Conservation (phyloP, 2,797 vertebrate genomes). For the Hemibagrus guttatus region DNA sequence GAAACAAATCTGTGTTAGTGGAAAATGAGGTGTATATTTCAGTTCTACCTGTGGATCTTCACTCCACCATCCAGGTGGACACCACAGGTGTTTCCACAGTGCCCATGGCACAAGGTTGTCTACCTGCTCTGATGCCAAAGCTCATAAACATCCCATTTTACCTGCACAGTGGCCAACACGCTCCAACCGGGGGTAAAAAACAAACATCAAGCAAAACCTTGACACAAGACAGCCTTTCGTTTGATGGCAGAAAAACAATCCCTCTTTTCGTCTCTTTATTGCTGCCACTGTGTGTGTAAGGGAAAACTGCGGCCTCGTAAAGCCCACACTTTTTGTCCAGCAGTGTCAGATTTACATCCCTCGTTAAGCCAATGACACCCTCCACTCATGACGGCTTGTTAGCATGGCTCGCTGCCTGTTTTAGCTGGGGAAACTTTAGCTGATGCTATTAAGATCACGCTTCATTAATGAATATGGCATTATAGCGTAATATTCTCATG, state of each 20-base stretch:
- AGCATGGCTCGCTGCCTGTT: slow-evolving; percentile 43
- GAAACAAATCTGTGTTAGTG: background rate
- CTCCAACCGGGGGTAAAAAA: slow-evolving; percentile 20
- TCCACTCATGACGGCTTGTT: slow-evolving; percentile 47
- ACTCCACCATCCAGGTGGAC: slow-evolving; percentile 41
- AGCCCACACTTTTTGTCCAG: slow-evolving; percentile 39
- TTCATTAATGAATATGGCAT: slow-evolving; percentile 50
- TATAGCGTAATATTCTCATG: slow-evolving; percentile 14
- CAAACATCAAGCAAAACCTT: slow-evolving; percentile 7
- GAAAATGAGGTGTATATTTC: background rate
- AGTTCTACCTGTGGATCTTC: background rate
- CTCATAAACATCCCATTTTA: slow-evolving; percentile 42
- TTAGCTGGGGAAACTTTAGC: slow-evolving; percentile 34
- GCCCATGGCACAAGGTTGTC: slow-evolving; percentile 5
- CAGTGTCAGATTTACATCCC: slow-evolving; percentile 56
- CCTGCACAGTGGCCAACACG: slow-evolving; percentile 35
- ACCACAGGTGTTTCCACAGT: slow-evolving; percentile 32
- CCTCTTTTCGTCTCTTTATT: slow-evolving; percentile 31
- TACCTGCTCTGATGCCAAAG: slow-evolving; percentile 27
- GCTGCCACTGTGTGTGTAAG: slow-evolving; percentile 40
- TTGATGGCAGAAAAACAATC: background rate
- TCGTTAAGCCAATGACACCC: slow-evolving; percentile 55
- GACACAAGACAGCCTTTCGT: slow-evolving; percentile 47
- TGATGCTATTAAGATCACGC: slow-evolving; percentile 55
- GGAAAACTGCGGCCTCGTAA: slow-evolving; percentile 39